Evolutionary conservation across 2,888 invertebrate genomes (phyloP).

Genomic region (Boloria selene): DNA sequence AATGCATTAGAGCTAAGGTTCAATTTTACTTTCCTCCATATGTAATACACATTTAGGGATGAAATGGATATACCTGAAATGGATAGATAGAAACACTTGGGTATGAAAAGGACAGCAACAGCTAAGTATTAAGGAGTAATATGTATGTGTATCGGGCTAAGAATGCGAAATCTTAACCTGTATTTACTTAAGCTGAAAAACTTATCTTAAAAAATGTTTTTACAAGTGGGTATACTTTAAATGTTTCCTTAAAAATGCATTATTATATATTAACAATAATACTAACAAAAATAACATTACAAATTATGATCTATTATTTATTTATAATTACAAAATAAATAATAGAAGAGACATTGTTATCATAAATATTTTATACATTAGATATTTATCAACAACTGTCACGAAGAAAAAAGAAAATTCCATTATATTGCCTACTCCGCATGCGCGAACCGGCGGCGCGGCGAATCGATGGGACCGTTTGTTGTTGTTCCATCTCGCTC

Average conservation of each 20-base stretch:
- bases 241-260: background rate
- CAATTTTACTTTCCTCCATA: slow-evolving; percentile 28
- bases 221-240: background rate
- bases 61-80: slow-evolving; percentile 49
- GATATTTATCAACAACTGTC: background rate
- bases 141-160: slow-evolving; percentile 25
- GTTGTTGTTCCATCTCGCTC: slow-evolving; percentile 71
- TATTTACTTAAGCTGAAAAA: slow-evolving; percentile 24
- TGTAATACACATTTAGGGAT: slow-evolving; percentile 49
- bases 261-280: no score
- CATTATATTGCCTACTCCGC: slow-evolving; percentile 64
- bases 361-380: background rate
- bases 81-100: slow-evolving; percentile 41
- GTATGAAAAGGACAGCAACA: slow-evolving; percentile 46
- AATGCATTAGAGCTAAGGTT: background rate
- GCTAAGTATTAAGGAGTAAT: slow-evolving; percentile 28
- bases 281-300: no score
- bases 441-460: slow-evolving; percentile 75
- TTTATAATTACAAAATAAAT: no score
- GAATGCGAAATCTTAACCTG: slow-evolving; percentile 22
- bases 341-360: no score
- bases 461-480: slow-evolving; percentile 75
- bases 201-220: slow-evolving; percentile 8
- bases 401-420: slow-evolving; percentile 44
- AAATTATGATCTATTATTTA: no score